phyloP scores from a whole-genome alignment of 30 jellyfish, hydroid and myxozoan genomes.

The Cassiopea xamachana region DNA sequence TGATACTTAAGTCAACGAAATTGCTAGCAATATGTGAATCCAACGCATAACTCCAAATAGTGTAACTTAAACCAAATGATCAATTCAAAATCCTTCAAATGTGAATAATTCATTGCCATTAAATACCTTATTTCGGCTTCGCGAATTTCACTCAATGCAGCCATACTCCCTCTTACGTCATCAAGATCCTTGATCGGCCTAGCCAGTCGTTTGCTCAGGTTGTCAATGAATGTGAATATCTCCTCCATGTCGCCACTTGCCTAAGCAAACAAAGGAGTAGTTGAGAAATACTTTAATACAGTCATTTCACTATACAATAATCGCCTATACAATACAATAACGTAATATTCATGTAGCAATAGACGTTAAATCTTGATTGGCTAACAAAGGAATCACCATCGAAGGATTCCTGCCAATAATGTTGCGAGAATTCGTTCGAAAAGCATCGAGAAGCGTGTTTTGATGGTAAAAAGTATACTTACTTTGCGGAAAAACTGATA shows the following conservation, averaged over 20 bases:
- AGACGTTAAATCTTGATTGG: no score
- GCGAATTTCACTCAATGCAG: conserved; percentile 87
- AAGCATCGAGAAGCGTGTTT: no score
- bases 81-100: no score
- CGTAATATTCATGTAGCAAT: not conserved
- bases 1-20: no score
- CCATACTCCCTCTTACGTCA: conserved; percentile 92
- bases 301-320: not conserved
- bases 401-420: not conserved
- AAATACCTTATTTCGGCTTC: conserved; percentile 88
- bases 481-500: no score
- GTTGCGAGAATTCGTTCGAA: no score
- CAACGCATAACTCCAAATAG: no score
- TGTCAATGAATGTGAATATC: conserved; percentile 80
- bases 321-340: not conserved
- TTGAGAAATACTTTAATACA: not conserved
- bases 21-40: no score
- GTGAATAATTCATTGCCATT: not conserved
- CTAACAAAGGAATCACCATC: not conserved
- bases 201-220: conserved; percentile 67
- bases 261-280: conserved; percentile 13
- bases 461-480: no score
- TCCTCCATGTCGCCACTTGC: conserved; percentile 90
- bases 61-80: no score
- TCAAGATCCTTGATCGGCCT: conserved; percentile 91